phyloP scores from a whole-genome alignment of 2,888 invertebrate species.

The Cantharis nigra region DNA sequence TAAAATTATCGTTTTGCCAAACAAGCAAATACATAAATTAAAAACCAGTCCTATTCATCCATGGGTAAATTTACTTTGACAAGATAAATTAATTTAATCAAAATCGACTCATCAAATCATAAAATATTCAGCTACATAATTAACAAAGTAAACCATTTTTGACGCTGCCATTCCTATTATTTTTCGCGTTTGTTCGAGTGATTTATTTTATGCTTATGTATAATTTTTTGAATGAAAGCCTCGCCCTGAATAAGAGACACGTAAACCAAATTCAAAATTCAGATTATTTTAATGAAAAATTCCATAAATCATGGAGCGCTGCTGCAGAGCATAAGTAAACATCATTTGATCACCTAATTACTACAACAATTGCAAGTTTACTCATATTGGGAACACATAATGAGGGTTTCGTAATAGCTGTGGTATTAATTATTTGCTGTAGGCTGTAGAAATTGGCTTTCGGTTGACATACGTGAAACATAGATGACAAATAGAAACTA shows the following conservation, averaged over 20 bases:
- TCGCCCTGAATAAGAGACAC: background rate
- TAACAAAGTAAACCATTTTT: background rate
- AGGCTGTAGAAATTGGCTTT: constrained; percentile 1
- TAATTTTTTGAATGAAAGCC: background rate
- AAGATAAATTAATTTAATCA: background rate
- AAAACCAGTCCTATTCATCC: background rate
- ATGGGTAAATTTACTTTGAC: background rate
- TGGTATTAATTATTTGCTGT: constrained; percentile 1
- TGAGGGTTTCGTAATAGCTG: background rate
- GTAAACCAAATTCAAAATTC: background rate
- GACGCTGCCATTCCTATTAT: background rate
- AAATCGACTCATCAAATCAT: background rate
- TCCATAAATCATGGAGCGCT: background rate
- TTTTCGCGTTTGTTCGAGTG: background rate
- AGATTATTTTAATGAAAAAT: background rate
- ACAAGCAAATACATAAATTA: background rate
- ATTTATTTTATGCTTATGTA: background rate
- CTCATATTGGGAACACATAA: background rate
- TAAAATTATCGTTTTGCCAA: background rate
- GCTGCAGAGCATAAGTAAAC: background rate
- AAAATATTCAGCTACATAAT: background rate
- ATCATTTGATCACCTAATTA: background rate
- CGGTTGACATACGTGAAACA: background rate
- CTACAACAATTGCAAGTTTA: background rate
- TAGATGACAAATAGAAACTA: constrained; percentile 13